Evolutionary conservation across 2,797 vertebrate species (phyloP).

Genomic region (Artibeus jamaicensis): DNA sequence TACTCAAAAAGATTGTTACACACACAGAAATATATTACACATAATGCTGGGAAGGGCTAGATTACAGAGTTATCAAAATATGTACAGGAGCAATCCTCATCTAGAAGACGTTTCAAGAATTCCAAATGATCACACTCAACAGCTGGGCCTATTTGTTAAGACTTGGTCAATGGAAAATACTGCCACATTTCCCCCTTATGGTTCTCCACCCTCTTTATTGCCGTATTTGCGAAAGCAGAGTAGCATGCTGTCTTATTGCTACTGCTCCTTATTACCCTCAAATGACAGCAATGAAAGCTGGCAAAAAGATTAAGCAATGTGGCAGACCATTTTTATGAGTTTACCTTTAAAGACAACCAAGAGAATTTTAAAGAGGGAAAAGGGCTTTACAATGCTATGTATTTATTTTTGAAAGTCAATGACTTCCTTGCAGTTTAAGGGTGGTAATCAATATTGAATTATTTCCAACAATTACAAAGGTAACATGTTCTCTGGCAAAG

Average conservation of each 20-base stretch:
- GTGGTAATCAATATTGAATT: not conserved
- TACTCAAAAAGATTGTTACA: conserved; percentile 56
- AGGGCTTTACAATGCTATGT: not conserved
- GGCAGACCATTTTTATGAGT: conserved; percentile 29
- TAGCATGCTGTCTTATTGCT: not conserved
- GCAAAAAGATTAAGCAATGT: conserved; percentile 24
- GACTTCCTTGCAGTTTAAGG: not conserved
- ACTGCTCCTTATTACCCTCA: conserved; percentile 43
- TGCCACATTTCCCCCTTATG: not conserved
- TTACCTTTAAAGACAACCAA: conserved; percentile 53
- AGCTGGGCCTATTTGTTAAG: conserved; percentile 60
- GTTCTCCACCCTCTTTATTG: not conserved
- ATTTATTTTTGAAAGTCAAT: conserved; percentile 21
- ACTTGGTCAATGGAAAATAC: conserved; percentile 68
- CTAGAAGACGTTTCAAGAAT: conserved; percentile 45
- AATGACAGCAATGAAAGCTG: conserved; percentile 30
- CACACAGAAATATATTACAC: conserved; percentile 52
- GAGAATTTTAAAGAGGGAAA: not conserved
- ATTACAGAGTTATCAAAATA: conserved; percentile 59
- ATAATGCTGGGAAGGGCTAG: conserved; percentile 27
- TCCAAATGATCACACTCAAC: conserved; percentile 47
- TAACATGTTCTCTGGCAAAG: not conserved
- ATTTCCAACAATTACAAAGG: not conserved
- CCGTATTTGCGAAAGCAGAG: not conserved
- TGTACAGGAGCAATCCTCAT: conserved; percentile 21